Percentiles rank a stretch among this genome's conserved stretches.
phyloP scores from a whole-genome alignment of 2,113 vertebrate species.

The Dryoscopus gambensis region DNA sequence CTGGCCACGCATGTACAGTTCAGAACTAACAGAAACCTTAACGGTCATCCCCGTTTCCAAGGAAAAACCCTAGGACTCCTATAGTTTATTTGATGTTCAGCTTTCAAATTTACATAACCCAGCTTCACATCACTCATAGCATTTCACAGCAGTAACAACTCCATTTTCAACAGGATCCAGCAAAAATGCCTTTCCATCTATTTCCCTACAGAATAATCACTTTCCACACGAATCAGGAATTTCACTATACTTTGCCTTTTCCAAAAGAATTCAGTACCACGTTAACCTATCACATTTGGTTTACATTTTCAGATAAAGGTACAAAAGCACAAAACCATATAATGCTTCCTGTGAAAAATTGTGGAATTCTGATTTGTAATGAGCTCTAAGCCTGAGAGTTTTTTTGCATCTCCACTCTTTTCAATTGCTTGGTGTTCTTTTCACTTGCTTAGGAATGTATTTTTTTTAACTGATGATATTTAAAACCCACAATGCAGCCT shows the following conservation, averaged over 20 bases:
- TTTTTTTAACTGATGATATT: not conserved
- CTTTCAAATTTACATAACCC: not conserved
- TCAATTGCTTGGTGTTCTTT: not conserved
- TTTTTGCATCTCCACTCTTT: not conserved
- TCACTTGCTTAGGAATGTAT: not conserved
- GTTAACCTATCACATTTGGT: not conserved
- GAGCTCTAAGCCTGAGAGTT: not conserved
- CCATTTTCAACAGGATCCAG: not conserved
- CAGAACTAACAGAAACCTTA: not conserved
- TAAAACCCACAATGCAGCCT: not conserved
- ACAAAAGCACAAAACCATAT: not conserved
- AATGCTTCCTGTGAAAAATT: not conserved
- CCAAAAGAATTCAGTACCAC: not conserved
- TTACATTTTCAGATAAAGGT: not conserved
- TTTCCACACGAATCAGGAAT: not conserved
- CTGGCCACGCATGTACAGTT: rapidly evolving
- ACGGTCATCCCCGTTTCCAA: not conserved
- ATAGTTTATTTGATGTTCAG: not conserved
- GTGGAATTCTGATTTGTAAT: not conserved
- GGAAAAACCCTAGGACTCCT: not conserved
- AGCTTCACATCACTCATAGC: not conserved
- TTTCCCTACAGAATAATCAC: not conserved
- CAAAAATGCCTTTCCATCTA: not conserved
- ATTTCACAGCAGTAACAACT: not conserved
- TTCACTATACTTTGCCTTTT: not conserved